Base-by-base conservation (phyloP, 1,140 invertebrate genomes). In the Habropoda laboriosa region DNA sequence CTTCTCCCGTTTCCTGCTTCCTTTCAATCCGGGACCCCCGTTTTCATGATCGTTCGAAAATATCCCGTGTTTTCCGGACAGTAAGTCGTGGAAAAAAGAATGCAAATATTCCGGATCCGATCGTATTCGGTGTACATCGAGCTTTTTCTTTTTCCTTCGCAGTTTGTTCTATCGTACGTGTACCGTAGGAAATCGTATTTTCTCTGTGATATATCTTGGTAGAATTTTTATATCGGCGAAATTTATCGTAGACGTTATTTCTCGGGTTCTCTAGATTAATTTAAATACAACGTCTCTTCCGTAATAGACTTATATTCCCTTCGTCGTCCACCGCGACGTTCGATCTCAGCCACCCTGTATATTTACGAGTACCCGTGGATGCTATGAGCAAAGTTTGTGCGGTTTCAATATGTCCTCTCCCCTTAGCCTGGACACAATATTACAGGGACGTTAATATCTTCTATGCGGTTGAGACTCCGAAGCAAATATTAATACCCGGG, bases 351-450 rank as follows among this genome's bases (percentile, higher is more conserved):
- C 72, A 86, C 80, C 82, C 83, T 79, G 78, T 83, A 85, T 86
- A 87, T 85, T 85, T 88, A 81, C 83, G 68, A 86, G 78, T 72
- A 80, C 47, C 80, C 80, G 82, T 47, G 71, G 67, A 87, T 82
- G 82, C 80, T 89, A 90, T 88, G 88, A 90, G 85, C 83, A 89
- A 90, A 90, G 88, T 90, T 90, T 87, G 67, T 89, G 89, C 85
- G 88, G 89, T 90, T 90, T 90, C 88, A 89, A 89, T 90, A 90
- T 88, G 87, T 87, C 87, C 87, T 84, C 42, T 73, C 60, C 72
- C 70, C 64, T 75, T 67, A 79, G 82, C 80, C 81, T 87, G 89
- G 89, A 90, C 88, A 90, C 89, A 89, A 88, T 89, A 90, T 89
- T 83, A 87, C 83, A 32, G 71, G 86, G 84, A 86, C 67, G 89